phyloP scores from a whole-genome alignment of 2,797 vertebrate genomes.

The Phoxinus dragarum region DNA sequence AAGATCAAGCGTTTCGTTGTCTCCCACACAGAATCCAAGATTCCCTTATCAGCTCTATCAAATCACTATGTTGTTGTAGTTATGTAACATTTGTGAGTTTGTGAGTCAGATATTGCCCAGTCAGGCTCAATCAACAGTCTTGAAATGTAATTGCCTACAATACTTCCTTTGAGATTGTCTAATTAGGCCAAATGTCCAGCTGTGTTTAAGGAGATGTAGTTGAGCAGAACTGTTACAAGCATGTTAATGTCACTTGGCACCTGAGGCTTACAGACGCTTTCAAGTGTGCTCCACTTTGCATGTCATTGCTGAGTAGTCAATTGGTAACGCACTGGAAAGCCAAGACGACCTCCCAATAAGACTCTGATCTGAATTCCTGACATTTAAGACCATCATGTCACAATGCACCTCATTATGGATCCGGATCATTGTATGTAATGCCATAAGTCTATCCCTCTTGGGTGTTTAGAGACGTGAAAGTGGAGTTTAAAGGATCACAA shows the following conservation, averaged over 20 bases:
- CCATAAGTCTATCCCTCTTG: slow-evolving; percentile 30
- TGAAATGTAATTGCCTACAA: slow-evolving; percentile 34
- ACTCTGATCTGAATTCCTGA: slow-evolving; percentile 12
- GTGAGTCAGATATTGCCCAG: slow-evolving; percentile 20
- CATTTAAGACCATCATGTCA: slow-evolving; percentile 30
- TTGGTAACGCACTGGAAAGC: slow-evolving; percentile 54
- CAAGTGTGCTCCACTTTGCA: slow-evolving; percentile 56
- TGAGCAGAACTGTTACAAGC: slow-evolving; percentile 48
- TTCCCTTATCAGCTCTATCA: slow-evolving; percentile 30
- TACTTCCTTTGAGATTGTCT: slow-evolving; percentile 38
- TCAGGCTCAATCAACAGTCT: slow-evolving; percentile 42
- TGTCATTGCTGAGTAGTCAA: slow-evolving; percentile 50
- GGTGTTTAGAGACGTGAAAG: slow-evolving; percentile 59
- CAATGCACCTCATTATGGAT: slow-evolving; percentile 38
- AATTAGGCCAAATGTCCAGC: slow-evolving; percentile 58
- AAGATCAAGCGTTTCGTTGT: slow-evolving; percentile 7
- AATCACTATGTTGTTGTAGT: slow-evolving; percentile 21
- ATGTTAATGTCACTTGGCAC: slow-evolving; percentile 62
- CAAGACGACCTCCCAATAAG: slow-evolving; percentile 28
- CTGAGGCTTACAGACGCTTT: slow-evolving; percentile 55
- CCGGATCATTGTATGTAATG: slow-evolving; percentile 43
- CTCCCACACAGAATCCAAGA: slow-evolving; percentile 12
- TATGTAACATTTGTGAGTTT: slow-evolving; percentile 15
- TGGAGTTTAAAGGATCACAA: slow-evolving; percentile 70
- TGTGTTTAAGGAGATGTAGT: slow-evolving; percentile 56